Evolutionary conservation across 2,113 vertebrate species (phyloP), one percentile per base, ranked within the genome.

Genomic region (Scortum barcoo): DNA sequence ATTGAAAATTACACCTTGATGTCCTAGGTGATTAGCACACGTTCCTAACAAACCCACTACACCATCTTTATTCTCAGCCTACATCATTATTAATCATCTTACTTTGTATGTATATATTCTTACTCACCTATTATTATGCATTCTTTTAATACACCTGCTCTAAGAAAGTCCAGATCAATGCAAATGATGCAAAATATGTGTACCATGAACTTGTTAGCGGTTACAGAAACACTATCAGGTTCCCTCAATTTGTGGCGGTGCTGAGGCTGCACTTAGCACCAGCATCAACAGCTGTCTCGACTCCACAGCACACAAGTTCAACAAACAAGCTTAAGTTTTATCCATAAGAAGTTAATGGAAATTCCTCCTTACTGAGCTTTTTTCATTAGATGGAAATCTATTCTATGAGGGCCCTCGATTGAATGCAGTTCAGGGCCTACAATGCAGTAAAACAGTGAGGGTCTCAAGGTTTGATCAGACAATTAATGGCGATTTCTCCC

Each of bases 381-480:
- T 91, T 93, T 91, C 86, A 91, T 91, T 86, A 90, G 84, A 89
- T 88, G 81, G 75, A 88, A 93, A 92, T 87, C 86, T 91, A 88
- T 92, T 92, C 91, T 60, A 82, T 16, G 81, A 77, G 86, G 86
- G 77, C 77, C 90, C 84, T 87, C 56, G 13, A 83, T 28, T 88
- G 84, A 88, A 85, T 70, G 84, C 81, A 81, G 90, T 91, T 93
- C 92, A 93, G 88, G 91, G 91, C 86, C 83, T 72, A 70, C 77
- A 71, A 72, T 72, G 85, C 91, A 75, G 90, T 93, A 93, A 93
- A 94, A 92, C 72, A 91, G 85, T 91, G 82, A 91, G 88, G 91
- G 84, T 89, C 88, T 87, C 88, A 88, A 85, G 90, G 93, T 89
- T 92, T 93, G 91, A 92, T 93, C 90, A 84, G 86, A 93, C 85